phyloP scores from a whole-genome alignment of 2,888 invertebrate genomes.

The Parapristionchus giblindavisi region DNA sequence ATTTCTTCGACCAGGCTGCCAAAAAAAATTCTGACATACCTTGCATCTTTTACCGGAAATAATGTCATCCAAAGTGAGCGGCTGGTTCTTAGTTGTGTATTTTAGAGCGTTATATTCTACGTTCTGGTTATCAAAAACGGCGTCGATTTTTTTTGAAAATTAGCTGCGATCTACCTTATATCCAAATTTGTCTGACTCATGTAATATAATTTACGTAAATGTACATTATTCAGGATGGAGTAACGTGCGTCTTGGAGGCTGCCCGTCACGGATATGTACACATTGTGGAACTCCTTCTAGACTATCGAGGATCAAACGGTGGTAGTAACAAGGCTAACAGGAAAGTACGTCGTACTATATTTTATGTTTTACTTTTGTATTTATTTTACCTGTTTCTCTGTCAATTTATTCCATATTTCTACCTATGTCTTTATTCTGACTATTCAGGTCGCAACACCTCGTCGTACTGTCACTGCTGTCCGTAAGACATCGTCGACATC shows the following conservation, averaged over 20 bases:
- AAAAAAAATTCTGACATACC: no score
- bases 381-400: not conserved
- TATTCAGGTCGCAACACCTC: constrained; percentile 26
- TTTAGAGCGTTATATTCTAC: no score
- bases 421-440: not conserved
- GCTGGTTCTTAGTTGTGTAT: no score
- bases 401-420: not conserved
- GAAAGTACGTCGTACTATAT: constrained; percentile 18
- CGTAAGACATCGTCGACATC: not conserved
- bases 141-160: no score
- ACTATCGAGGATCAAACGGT: constrained; percentile 70
- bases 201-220: no score
- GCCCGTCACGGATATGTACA: constrained; percentile 96
- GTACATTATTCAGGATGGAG: constrained; percentile 89
- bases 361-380: not conserved
- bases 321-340: constrained; percentile 2
- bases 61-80: no score
- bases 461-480: not conserved
- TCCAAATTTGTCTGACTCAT: no score
- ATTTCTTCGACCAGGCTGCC: no score
- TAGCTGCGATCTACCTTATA: no score
- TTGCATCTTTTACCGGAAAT: no score
- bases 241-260: constrained; percentile 97
- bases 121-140: no score
- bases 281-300: constrained; percentile 91